Base-by-base conservation (phyloP, 2,888 invertebrate genomes). In the Eustalomyia histrio region DNA sequence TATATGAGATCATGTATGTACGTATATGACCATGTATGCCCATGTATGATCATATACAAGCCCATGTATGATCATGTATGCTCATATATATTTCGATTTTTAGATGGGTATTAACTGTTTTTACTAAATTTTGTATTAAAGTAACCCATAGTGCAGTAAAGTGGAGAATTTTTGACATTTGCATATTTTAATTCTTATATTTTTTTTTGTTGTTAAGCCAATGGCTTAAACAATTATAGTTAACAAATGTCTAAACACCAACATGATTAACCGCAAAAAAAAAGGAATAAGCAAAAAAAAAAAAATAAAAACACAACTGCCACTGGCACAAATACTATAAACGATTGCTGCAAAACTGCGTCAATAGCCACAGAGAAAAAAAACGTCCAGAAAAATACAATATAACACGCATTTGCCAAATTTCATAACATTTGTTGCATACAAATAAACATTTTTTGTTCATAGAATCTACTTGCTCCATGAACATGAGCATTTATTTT, bases 221-320 rank as follows among this genome's bases (percentile, higher is more conserved):
- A 83, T 83, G 81, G 83, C 84, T 83, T 60, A 73, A 81, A 79
- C 79, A 82, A 81, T 81, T 81, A 81, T 81, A 78, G 78, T 78
- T 81, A 78, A 78, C 81, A 81, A 81, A 81, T 81, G 81, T 81
- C 78, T 78, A 81, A 81, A 78, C 81, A 81, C 81, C 78, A 81
- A 81, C 81, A 81, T 81, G 81, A 78, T 81, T 78, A 81, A 81
- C 74, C 69, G 67, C 74, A 81, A 80, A 8, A 47, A 8, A 47
- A 47, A 61, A 39, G 39, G 65, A 75, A 17, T n/a, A 58, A 47
- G 21, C n/a, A 21, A 58, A 18, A 67, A 43, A 29, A 29, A 29
- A 29, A 29, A 7, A 24, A 24, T 5, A 24, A 24, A 35, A 67
- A 21, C 18, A n/a, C 17, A 39, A 21, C 17, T 81, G 81, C 81